phyloP scores from a whole-genome alignment of 2,797 vertebrate species.

The Cottoperca gobio region DNA sequence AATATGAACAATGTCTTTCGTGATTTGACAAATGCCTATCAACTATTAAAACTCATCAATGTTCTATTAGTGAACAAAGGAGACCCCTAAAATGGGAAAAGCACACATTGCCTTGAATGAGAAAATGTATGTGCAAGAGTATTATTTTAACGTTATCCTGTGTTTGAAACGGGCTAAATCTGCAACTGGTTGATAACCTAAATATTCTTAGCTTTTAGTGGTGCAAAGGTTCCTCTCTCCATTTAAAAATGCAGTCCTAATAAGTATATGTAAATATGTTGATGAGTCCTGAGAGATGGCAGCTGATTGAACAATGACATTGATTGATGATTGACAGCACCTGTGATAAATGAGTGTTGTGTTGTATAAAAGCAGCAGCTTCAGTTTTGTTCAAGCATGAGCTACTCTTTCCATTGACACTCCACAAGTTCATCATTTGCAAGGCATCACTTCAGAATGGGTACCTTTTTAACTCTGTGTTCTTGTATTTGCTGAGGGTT shows the following conservation, averaged over 20 bases:
- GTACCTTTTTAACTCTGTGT: constrained; percentile 18
- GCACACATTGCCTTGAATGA: constrained; percentile 12
- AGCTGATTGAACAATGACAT: constrained; percentile 34
- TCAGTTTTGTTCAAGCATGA: fast-evolving
- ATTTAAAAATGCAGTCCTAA: background rate
- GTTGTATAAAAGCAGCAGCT: constrained; percentile 47
- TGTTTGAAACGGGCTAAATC: constrained; percentile 23
- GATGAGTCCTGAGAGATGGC: background rate
- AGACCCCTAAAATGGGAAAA: constrained; percentile 28
- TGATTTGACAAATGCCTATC: background rate
- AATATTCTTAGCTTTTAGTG: background rate
- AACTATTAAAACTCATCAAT: background rate
- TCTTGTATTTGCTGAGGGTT: background rate
- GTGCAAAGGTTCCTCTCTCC: background rate
- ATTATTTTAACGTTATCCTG: constrained; percentile 7
- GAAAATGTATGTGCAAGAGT: background rate
- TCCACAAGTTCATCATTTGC: fast-evolving
- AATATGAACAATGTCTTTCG: background rate
- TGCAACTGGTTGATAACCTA: constrained; percentile 21
- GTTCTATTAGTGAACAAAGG: constrained; percentile 20
- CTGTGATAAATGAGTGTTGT: constrained; percentile 20
- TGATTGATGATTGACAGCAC: constrained; percentile 67
- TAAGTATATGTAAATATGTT: background rate
- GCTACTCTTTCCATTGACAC: background rate
- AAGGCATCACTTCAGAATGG: constrained; percentile 29